A percentile compares a stretch with the other conserved stretches of the same genome.
Conservation (phyloP, 1,140 invertebrate species). For the Philopotamus ludificatus region DNA sequence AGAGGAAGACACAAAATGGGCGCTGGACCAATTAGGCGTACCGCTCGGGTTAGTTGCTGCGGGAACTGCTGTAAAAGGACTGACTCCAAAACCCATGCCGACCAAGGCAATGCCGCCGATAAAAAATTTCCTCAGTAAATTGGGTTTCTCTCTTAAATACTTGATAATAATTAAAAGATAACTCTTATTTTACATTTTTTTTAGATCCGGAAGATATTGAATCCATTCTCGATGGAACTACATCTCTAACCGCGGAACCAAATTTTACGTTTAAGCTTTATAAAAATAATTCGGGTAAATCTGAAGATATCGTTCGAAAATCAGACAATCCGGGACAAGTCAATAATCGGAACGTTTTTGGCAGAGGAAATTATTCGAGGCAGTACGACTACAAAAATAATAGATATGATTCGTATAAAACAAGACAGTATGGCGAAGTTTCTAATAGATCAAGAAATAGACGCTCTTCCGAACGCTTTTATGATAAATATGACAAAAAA, state of each 20-base stretch:
- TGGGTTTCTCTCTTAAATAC: not conserved
- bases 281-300: not conserved
- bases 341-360: not conserved
- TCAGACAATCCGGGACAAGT: constrained; percentile 26
- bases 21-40: constrained; percentile 46
- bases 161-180: not conserved
- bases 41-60: constrained; percentile 46
- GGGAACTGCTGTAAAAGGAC: constrained; percentile 44
- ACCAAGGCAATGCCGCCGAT: constrained; percentile 54
- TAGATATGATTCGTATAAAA: too few species aligned
- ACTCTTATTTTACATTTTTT: constrained; percentile 29
- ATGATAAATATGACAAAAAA: too few species aligned
- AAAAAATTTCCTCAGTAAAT: constrained; percentile 26
- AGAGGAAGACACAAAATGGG: constrained; percentile 18
- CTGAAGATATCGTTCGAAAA: not conserved
- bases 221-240: constrained; percentile 50
- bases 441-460: too few species aligned
- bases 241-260: constrained; percentile 48
- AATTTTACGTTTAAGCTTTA: not conserved
- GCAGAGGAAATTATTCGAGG: not conserved
- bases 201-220: constrained; percentile 51
- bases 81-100: constrained; percentile 50
- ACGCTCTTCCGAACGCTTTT: too few species aligned
- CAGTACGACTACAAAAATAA: too few species aligned
- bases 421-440: too few species aligned